A percentile compares a stretch with the other conserved stretches of the same genome.
Evolutionary conservation across 2,888 invertebrate genomes (phyloP).

Genomic region (Prenolepis imparis): DNA sequence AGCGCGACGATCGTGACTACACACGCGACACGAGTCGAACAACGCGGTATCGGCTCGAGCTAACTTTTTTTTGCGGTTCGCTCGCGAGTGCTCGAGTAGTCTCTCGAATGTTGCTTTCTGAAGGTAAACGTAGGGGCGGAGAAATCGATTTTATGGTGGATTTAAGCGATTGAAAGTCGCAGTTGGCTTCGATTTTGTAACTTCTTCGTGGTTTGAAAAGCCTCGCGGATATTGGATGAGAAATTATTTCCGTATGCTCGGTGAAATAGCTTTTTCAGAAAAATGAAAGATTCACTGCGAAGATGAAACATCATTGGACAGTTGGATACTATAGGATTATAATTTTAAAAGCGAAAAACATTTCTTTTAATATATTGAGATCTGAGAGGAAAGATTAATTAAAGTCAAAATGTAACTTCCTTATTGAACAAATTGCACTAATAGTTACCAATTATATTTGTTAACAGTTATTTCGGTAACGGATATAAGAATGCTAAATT

Average conservation of each 20-base stretch:
- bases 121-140: conserved; percentile 12
- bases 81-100: conserved; percentile 30
- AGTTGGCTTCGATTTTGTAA: conserved; percentile 35
- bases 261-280: not conserved
- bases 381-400: not conserved
- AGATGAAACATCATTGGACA: not conserved
- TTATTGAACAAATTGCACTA: not conserved
- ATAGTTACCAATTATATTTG: not conserved
- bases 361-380: not conserved
- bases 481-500: not conserved
- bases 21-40: conserved; percentile 45
- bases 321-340: not conserved
- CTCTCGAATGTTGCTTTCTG: conserved; percentile 28
- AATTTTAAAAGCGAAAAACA: not conserved
- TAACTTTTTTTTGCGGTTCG: conserved; percentile 46
- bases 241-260: conserved; percentile 29
- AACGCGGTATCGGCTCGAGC: conserved; percentile 46
- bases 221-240: conserved; percentile 19
- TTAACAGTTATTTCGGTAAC: not conserved
- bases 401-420: not conserved
- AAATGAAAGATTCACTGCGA: not conserved
- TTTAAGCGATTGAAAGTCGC: conserved; percentile 43
- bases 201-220: conserved; percentile 13
- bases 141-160: conserved; percentile 40
- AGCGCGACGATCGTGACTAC: conserved; percentile 23